Evolutionary conservation across 2,113 vertebrate species (phyloP), one percentile per base, ranked within the genome.

Genomic region (Dascyllus trimaculatus): DNA sequence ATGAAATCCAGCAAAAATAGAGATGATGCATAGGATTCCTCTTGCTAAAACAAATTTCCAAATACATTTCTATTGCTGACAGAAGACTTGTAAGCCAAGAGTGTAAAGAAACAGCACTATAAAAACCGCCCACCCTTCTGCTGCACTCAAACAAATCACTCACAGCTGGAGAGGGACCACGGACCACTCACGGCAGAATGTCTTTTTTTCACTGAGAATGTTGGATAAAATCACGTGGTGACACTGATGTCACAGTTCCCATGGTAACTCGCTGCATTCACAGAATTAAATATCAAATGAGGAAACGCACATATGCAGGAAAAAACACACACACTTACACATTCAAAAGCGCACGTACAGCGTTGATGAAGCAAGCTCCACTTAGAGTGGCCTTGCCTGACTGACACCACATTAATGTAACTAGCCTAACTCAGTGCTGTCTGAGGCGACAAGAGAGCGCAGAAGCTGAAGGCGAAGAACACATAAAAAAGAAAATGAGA

Each of bases 221-320:
- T 84, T 38, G 68, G 77, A 69, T 76, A 53, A 86, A 61, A 83
- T 71, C 80, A 83, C 48, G 8, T 82, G 74, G 58, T 60, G 64
- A 73, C 77, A 84, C 79, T 64, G 78, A 83, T 85, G 77, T 78
- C 82, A 89, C 83, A 65, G 93, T 92, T 93, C 51, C 90, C 91
- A 93, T 91, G 86, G 91, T 51, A 93, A 93, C 88, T 14, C 18
- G 9, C 58, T 49, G 51, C 52, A 79, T 85, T 79, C 57, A 85
- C 18, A 45, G 26, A 84, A 56, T 43, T 43, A n/a, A 64, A 62
- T 79, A 70, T 84, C 45, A 64, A 66, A 38, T 4, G 13, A 62
- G 64, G 19, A 69, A 75, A 78, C 40, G 32, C 5, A 1, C 73
- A 72, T 59, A 65, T 18, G 11, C 63, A 61, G 11, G 77, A 48